phyloP scores from a whole-genome alignment of 23 tunicate species.

The Diplosoma virens region DNA sequence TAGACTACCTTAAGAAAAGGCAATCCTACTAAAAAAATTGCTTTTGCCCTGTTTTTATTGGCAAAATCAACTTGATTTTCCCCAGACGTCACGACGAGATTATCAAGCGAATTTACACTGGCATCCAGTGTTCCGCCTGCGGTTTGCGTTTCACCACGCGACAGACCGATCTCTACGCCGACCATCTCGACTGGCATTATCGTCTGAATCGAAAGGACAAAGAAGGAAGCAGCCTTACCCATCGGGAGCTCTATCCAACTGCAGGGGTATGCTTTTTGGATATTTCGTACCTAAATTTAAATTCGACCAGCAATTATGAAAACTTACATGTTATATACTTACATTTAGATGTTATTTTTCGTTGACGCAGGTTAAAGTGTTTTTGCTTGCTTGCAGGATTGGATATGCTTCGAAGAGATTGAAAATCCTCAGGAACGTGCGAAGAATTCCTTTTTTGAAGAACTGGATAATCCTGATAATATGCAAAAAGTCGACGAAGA shows the following conservation, averaged over 20 bases:
- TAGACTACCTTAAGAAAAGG: too few relatives aligned
- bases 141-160: slow-evolving; percentile 80
- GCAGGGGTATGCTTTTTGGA: slow-evolving; percentile 58
- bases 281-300: neutral
- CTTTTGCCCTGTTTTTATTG: too few relatives aligned
- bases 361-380: neutral
- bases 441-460: slow-evolving; percentile 47
- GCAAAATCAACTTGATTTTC: too few relatives aligned
- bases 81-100: slow-evolving; percentile 76
- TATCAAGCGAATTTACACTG: slow-evolving; percentile 74
- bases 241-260: slow-evolving; percentile 53
- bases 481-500: slow-evolving; percentile 11
- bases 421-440: slow-evolving; percentile 48
- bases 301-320: neutral
- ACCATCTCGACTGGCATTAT: slow-evolving; percentile 95
- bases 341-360: neutral
- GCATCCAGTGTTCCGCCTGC: slow-evolving; percentile 92
- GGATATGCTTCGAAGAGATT: slow-evolving; percentile 84
- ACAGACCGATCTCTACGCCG: slow-evolving; percentile 83
- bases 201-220: slow-evolving; percentile 74
- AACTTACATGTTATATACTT: too few relatives aligned
- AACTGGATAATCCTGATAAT: neutral
- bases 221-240: slow-evolving; percentile 61
- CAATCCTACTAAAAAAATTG: too few relatives aligned
- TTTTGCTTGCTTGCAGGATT: slow-evolving; percentile 43